Conservation (phyloP, 2,797 vertebrate species). For the Sandelia bainsii region DNA sequence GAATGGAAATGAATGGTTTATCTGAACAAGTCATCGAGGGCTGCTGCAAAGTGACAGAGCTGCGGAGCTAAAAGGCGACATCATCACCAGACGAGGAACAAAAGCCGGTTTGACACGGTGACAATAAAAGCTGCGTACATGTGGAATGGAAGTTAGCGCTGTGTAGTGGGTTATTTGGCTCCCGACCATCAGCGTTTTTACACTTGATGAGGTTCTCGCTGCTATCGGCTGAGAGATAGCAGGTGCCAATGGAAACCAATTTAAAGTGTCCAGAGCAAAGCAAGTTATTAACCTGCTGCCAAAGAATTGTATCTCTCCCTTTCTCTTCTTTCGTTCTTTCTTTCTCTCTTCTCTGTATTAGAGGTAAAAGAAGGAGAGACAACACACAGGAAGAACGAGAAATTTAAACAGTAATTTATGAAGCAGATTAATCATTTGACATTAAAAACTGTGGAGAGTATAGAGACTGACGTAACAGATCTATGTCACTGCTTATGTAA, state of each 20-base stretch:
- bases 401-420: constrained; percentile 11
- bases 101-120: constrained; percentile 17
- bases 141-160: constrained; percentile 25
- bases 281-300: constrained; percentile 79
- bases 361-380: constrained; percentile 1
- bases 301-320: constrained; percentile 19
- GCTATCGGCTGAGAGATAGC: constrained; percentile 76
- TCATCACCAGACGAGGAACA: constrained; percentile 28
- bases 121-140: constrained; percentile 18
- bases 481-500: too few relatives aligned
- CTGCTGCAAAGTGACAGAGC: constrained; percentile 3
- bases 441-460: too few relatives aligned
- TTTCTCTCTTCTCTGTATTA: constrained; percentile 50
- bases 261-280: constrained; percentile 75
- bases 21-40: constrained; percentile 46
- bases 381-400: background rate
- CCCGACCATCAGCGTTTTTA: constrained; percentile 30
- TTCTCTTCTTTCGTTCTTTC: constrained; percentile 21
- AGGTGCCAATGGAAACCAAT: constrained; percentile 83
- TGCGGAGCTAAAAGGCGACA: constrained; percentile 29
- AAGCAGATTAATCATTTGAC: background rate
- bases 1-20: constrained; percentile 45
- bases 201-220: constrained; percentile 76
- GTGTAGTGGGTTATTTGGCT: constrained; percentile 29
- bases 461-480: too few relatives aligned